These are phyloP conservation scores for Corythoichthys intestinalis DNA, from an alignment of 2,113 vertebrate species.

Conservation along the genomic window DNA sequence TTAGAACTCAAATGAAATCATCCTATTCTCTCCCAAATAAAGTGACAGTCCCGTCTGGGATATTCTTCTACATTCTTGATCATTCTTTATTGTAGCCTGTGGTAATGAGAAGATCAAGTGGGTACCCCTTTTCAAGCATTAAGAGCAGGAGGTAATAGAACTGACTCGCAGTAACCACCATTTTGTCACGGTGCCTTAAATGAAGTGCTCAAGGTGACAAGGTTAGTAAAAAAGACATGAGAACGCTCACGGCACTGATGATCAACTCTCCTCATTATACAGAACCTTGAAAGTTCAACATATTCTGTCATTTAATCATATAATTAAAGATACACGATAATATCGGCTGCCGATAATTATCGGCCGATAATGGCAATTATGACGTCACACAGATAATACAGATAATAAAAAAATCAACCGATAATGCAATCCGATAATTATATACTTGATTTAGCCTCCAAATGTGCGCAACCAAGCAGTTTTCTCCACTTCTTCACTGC, in stretches of 20 bases:
- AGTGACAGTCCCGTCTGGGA: background rate
- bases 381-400: too few species aligned
- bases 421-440: too few species aligned
- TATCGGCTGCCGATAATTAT: too few species aligned
- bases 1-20: slow-evolving; percentile 3
- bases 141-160: slow-evolving; percentile 1
- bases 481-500: too few species aligned
- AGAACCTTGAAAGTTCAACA: background rate
- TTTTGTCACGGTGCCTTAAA: background rate
- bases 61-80: slow-evolving; percentile 1
- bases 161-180: background rate
- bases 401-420: too few species aligned
- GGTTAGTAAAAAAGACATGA: background rate
- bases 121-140: slow-evolving; percentile 3
- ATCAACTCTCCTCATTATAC: slow-evolving; percentile 1
- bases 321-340: too few species aligned
- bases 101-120: slow-evolving; percentile 11
- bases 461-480: too few species aligned
- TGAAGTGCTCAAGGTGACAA: background rate
- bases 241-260: background rate
- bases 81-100: background rate
- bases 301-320: background rate
- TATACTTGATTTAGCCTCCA: too few species aligned
- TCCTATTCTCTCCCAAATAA: slow-evolving; percentile 2
- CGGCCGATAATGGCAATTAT: too few species aligned